Conservation (phyloP, 2,797 vertebrate genomes). For the Sebastes hubbsi region DNA sequence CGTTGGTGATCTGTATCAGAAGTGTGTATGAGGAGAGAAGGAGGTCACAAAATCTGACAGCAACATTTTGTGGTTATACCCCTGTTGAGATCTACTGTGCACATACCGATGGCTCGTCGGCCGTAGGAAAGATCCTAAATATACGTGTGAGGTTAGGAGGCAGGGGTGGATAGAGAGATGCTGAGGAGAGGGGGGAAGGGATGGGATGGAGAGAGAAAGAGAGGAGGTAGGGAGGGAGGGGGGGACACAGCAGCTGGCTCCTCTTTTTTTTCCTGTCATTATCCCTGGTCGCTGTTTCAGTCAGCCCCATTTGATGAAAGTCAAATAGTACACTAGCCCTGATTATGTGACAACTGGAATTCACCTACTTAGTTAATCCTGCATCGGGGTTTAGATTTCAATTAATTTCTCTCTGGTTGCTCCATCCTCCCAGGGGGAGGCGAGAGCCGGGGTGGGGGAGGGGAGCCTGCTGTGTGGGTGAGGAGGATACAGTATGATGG, state of each 20-base stretch:
- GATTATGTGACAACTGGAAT: slow-evolving; percentile 83
- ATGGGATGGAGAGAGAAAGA: slow-evolving; percentile 35
- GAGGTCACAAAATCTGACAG: slow-evolving; percentile 47
- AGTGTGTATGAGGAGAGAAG: slow-evolving; percentile 7
- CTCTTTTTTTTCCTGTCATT: slow-evolving; percentile 76
- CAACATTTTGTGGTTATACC: slow-evolving; percentile 50
- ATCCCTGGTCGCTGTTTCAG: slow-evolving; percentile 74
- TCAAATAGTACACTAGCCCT: slow-evolving; percentile 79
- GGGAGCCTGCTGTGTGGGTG: slow-evolving; percentile 65
- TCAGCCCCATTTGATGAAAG: slow-evolving; percentile 80
- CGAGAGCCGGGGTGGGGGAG: slow-evolving; percentile 57
- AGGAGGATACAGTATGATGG: slow-evolving; percentile 72
- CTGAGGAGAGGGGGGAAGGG: slow-evolving; percentile 63
- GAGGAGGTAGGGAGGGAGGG: not conserved
- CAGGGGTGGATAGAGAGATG: slow-evolving; percentile 62
- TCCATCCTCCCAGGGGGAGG: slow-evolving; percentile 63
- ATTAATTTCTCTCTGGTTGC: slow-evolving; percentile 79
- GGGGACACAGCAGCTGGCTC: slow-evolving; percentile 76
- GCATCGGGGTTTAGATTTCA: slow-evolving; percentile 79
- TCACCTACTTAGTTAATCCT: slow-evolving; percentile 83
- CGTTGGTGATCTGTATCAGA: slow-evolving; percentile 24
- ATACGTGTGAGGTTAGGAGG: slow-evolving; percentile 54
- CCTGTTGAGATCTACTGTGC: slow-evolving; percentile 37
- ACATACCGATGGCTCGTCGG: slow-evolving; percentile 19
- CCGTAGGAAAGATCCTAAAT: slow-evolving; percentile 46